Evolutionary conservation across 2,797 vertebrate genomes (phyloP).

Genomic region (Mormyrops boulengeri): DNA sequence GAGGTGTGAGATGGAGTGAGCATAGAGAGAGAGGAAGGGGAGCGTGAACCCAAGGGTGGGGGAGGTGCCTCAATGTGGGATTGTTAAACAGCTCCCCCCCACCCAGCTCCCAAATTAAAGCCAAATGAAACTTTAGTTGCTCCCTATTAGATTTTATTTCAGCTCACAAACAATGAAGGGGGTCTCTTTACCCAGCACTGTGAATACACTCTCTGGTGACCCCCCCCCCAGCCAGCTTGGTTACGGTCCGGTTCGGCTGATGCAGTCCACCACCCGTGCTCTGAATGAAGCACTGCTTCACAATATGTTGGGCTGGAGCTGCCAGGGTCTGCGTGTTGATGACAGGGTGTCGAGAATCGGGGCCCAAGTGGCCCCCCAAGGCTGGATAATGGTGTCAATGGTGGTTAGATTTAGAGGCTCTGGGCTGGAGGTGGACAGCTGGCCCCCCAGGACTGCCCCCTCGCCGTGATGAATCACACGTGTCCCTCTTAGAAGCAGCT

Average conservation of each 20-base stretch:
- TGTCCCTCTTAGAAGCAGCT: slow-evolving; percentile 19
- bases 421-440: neutral
- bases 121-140: slow-evolving; percentile 43
- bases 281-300: neutral
- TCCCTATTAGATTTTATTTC: slow-evolving; percentile 42
- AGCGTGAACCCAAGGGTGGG: neutral
- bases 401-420: slow-evolving; percentile 20
- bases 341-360: neutral
- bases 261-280: neutral
- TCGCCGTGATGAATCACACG: slow-evolving; percentile 27
- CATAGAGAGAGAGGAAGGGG: slow-evolving; percentile 37
- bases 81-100: slow-evolving; percentile 35
- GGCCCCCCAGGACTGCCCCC: neutral
- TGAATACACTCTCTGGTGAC: neutral
- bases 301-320: neutral
- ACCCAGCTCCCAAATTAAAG: slow-evolving; percentile 34
- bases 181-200: slow-evolving; percentile 8
- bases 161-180: slow-evolving; percentile 29
- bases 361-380: neutral
- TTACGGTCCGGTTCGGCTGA: neutral
- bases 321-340: neutral
- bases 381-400: slow-evolving; percentile 19
- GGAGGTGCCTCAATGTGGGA: slow-evolving; percentile 22
- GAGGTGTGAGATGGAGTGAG: slow-evolving; percentile 40
- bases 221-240: neutral